These are phyloP conservation scores for Nothobranchius kuhntae DNA, from an alignment of 2,113 vertebrate genomes.

Conservation along the genomic window DNA sequence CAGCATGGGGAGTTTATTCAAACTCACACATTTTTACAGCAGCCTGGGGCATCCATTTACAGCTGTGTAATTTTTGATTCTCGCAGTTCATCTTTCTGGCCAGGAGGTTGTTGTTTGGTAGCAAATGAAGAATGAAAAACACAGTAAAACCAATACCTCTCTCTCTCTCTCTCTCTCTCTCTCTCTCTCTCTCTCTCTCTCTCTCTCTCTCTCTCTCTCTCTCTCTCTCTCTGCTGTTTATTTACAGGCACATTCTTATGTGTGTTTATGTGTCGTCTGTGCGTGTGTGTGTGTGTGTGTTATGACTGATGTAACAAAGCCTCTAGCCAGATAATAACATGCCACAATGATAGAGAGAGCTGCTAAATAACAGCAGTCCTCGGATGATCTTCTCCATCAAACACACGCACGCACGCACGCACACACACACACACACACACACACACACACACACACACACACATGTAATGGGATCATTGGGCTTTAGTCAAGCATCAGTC, in stretches of 20 bases:
- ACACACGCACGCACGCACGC: not conserved
- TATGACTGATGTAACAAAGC: slow-evolving; percentile 59
- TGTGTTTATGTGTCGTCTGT: slow-evolving; percentile 18
- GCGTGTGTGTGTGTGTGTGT: too few relatives aligned
- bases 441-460: slow-evolving; percentile 29
- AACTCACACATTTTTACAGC: not conserved
- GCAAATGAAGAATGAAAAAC: slow-evolving; percentile 1
- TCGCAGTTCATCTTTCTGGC: not conserved
- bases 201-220: too few relatives aligned
- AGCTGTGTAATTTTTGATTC: not conserved
- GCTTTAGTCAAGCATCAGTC: slow-evolving; percentile 58
- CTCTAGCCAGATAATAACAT: slow-evolving; percentile 77
- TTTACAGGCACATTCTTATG: not conserved
- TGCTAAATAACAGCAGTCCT: slow-evolving; percentile 78
- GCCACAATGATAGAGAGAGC: slow-evolving; percentile 81
- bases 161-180: too few relatives aligned
- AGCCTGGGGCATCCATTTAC: not conserved
- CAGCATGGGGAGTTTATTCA: not conserved
- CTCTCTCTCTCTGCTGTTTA: slow-evolving; percentile 2
- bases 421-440: slow-evolving; percentile 17
- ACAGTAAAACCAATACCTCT: slow-evolving; percentile 15
- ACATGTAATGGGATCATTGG: slow-evolving; percentile 71
- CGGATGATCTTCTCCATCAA: slow-evolving; percentile 75
- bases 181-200: too few relatives aligned
- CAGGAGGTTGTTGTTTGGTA: not conserved